Base-by-base conservation (phyloP, 2,113 vertebrate species). In the Pollimyrus isidori region DNA sequence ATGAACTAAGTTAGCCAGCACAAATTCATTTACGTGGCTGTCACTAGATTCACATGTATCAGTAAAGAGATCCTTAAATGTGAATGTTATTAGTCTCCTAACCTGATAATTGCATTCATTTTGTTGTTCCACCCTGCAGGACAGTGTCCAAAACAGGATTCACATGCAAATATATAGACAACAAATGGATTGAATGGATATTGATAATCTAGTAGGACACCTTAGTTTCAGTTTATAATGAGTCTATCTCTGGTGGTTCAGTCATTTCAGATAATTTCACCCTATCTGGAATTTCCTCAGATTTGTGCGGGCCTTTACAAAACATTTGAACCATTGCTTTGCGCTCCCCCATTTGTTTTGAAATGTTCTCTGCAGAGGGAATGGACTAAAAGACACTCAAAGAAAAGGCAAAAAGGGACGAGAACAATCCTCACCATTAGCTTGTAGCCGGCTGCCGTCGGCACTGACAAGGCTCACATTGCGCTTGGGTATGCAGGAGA, bases 311-410 rank as follows among this genome's bases (percentile, higher is more conserved):
- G 45, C 4, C 45, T 50, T 86, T 86, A 86, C 48, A 86, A 85
- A 86, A 86, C 83, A 86, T 48, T n/a, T 86, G 83, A 86, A 30
- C 50, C 48, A 86, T 50, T 11, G 23, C 83, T 86, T 48, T 86
- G 83, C 42, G 35, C 17, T 19, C 35, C 73, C 82, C 19, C 46
- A n/a, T 86, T 86, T 49, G 45, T 86, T 86, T 86, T 50, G 46
- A 48, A 50, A 46, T 48, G 83, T 86, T 86, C 23, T 50, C 48
- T n/a, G 45, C 83, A n/a, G 83, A 86, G 48, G 26, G 48, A 86
- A 86, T 1, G 23, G 48, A 50, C 45, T 50, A 86, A 86, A 86
- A 86, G 83, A 86, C 3, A 50, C 21, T 86, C 19, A 86, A 42
- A 80, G 35, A 80, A 39, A 80, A 17, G 35, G 15, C 4, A 6